Evolutionary conservation across 2,888 invertebrate genomes (phyloP), one percentile per base, ranked within the genome.

Genomic region (Orthosia incerta): DNA sequence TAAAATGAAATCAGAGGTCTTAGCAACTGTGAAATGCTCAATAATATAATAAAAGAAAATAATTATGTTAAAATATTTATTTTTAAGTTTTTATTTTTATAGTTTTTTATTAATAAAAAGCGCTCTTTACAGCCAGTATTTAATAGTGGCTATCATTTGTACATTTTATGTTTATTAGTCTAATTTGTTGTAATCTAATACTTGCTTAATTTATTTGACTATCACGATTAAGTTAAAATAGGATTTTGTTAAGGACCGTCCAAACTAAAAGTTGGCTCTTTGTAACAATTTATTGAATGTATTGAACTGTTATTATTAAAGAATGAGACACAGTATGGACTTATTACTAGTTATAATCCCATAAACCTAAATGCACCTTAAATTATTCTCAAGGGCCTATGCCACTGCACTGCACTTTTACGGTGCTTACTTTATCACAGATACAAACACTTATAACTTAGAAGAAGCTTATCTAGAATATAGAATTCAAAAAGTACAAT

Each of bases 111-210:
- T 39, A 39, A 39, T 39, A 60, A 48, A 74, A 83, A 74, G 76
- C 84, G 87, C 83, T 89, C 87, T 90, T 91, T 91, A 90, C 88
- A 88, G 88, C 88, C 89, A 91, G 89, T 91, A 91, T 91, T 86
- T 69, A 76, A 78, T 86, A 80, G 71, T 78, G 80, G 82, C 84
- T 84, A 72, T 56, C 16, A 74, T 81, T 79, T 86, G 80, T 82
- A 78, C 60, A 81, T 81, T 73, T 69, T 73, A 76, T 64, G 64
- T 74, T 48, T 71, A 78, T 64, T 73, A 69, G 62, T 31, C 18
- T 82, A 71, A 74, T 72, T 80, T 76, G 53, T 68, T 71, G 13
- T 64, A 64, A 65, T 68, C 1, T 74, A 64, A 67, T 51, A 79
- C 20, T 68, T 67, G 64, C 23, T 74, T 68, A 67, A 66, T 76